Evolutionary conservation across 2,113 vertebrate genomes (phyloP), one percentile per base, ranked within the genome.

Genomic region (Phylloscopus whistleri): DNA sequence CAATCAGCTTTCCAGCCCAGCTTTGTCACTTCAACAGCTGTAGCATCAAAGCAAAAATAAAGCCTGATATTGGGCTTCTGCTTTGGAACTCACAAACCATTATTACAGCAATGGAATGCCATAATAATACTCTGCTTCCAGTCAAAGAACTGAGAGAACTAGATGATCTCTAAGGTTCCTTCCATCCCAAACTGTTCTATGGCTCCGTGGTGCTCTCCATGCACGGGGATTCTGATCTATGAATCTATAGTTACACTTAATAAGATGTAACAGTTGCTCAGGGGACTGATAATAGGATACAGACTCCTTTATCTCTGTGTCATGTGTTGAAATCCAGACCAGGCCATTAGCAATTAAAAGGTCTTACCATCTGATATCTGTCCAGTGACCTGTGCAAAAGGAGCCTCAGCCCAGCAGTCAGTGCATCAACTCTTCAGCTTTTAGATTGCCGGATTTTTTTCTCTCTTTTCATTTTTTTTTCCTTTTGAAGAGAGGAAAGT

Each of bases 261-360:
- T 83, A 95, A 95, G 95, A 86, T 84, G 48, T 83, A 90, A 2
- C 67, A 41, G 55, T 88, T 85, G 67, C 53, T 95, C 63, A 35
- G 82, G 82, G 77, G 79, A 88, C 56, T 95, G 90, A 90, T 95
- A 93, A 86, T 86, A 93, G 89, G 78, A 93, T 95, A 58, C 43
- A 37, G 77, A 89, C 43, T 48, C 72, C 75, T 89, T 94, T 94
- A 87, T 94, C 87, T 93, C 89, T 16, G 26, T 82, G 86, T 88
- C 84, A 53, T 4, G 5, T 26, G 1, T 76, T 90, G 94, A 95
- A 91, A 95, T 79, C 84, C 90, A 91, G 89, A 93, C 74, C 67
- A 46, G 70, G 75, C 55, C 78, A 80, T 94, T 90, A 93, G 90
- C 87, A 96, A 93, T 88, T 95, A 77, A 90, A 95, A 93, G 33